Percentiles rank a stretch among this genome's conserved stretches.
These are phyloP conservation scores for Pygmarrhopalites habei DNA, from an alignment of 1,140 invertebrate genomes.

Conservation along the genomic window DNA sequence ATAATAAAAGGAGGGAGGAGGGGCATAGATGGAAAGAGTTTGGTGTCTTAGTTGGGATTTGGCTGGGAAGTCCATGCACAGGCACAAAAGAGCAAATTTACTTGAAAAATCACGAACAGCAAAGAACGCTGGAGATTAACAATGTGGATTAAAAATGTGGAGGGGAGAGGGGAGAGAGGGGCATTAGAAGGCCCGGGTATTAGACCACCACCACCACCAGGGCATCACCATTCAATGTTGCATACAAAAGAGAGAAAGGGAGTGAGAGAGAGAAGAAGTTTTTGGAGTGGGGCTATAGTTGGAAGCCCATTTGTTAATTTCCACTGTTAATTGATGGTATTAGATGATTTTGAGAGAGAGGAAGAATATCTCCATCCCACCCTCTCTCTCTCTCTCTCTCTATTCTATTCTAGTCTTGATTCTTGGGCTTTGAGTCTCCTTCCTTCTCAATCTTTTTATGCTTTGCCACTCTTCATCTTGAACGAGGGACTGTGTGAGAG, in stretches of 20 bases:
- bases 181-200: neutral
- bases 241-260: neutral
- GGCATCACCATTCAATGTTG: too few species aligned
- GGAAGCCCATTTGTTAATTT: too few species aligned
- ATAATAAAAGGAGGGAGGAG: constrained; percentile 33
- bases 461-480: neutral
- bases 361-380: neutral
- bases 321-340: too few species aligned
- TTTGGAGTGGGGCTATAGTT: too few species aligned
- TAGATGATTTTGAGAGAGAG: neutral
- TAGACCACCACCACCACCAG: too few species aligned
- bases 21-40: too few species aligned
- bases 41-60: constrained; percentile 33
- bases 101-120: constrained; percentile 39
- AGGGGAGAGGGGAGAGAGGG: neutral
- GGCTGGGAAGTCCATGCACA: constrained; percentile 8
- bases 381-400: neutral
- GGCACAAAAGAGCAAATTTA: constrained; percentile 37
- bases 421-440: neutral
- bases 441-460: neutral
- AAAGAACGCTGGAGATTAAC: constrained; percentile 37
- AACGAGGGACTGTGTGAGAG: too few species aligned
- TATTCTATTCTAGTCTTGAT: neutral
- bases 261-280: neutral
- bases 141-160: constrained; percentile 38